Evolutionary conservation across 2,113 vertebrate genomes (phyloP), one percentile per base, ranked within the genome.

Genomic region (Thunnus maccoyii): DNA sequence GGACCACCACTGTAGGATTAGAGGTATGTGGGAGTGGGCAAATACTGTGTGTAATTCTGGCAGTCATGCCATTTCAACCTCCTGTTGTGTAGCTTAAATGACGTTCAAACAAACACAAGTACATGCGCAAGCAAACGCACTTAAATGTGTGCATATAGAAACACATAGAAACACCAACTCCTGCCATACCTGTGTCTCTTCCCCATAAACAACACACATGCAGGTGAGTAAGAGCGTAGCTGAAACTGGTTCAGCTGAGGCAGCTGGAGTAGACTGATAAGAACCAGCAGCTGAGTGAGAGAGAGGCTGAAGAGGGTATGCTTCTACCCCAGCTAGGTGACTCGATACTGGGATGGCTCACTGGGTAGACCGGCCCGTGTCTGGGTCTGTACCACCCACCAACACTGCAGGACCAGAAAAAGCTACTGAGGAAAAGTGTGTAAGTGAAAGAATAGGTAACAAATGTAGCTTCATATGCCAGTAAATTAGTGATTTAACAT

Each of bases 31-130:
- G 80, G 80, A 57, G 72, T 52, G 48, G 75, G 22, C 27, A 55
- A 88, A 73, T 36, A 25, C 27, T 5, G 22, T 78, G 81, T 85
- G 79, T 75, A 84, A 83, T 86, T 78, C 80, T 77, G 64, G 72
- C 75, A 70, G 80, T 83, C 74, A 83, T 61, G 60, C 64, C 0
- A 6, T 60, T 76, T 78, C 61, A 78, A 61, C 65, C 36, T 44
- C 22, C 68, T 62, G 67, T 60, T 15, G 32, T 83, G 61, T 56
- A 41, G 64, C 68, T 78, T 13, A 5, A 81, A 75, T 47, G 57
- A 72, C 16, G 10, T 52, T 25, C 16, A 54, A 66, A 55, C 20
- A 70, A 46, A 58, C 32, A 51, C n/a, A 50, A n/a, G 22, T 41
- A 75, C 63, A 64, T 20, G n/a, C 50, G 22, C 10, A 66, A n/a